Conservation (phyloP, 1,140 invertebrate genomes). For the Anastrepha ludens region DNA sequence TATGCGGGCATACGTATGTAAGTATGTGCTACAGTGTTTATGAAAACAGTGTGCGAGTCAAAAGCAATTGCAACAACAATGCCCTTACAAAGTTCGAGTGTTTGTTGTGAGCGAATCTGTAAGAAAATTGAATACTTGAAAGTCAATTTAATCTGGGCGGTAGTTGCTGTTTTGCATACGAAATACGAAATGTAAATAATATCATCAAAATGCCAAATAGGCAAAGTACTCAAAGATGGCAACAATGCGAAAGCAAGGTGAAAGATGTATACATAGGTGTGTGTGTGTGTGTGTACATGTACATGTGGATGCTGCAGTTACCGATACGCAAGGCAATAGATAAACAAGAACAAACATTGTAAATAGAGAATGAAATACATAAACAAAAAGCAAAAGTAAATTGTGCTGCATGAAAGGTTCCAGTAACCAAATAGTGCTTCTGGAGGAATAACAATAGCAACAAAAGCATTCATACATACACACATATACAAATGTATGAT, state of each 20-base stretch:
- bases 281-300: neutral
- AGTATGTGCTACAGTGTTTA: neutral
- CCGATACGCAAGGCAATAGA: neutral
- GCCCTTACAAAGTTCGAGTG: conserved; percentile 13
- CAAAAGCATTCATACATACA: neutral
- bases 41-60: neutral
- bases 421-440: neutral
- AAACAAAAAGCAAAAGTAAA: neutral
- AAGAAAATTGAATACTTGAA: conserved; percentile 55
- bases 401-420: neutral
- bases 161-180: conserved; percentile 48
- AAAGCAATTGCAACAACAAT: neutral
- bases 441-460: neutral
- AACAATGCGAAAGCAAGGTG: neutral
- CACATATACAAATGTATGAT: too few species aligned
- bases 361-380: neutral
- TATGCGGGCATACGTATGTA: neutral
- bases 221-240: neutral
- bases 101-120: conserved; percentile 31
- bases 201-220: conserved; percentile 49
- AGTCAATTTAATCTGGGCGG: conserved; percentile 48
- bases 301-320: neutral
- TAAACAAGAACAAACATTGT: neutral
- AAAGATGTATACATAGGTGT: neutral
- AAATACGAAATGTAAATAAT: conserved; percentile 54